Evolutionary conservation across 1,140 invertebrate species (phyloP), one percentile per base, ranked within the genome.

Genomic region (Telenomus remus): DNA sequence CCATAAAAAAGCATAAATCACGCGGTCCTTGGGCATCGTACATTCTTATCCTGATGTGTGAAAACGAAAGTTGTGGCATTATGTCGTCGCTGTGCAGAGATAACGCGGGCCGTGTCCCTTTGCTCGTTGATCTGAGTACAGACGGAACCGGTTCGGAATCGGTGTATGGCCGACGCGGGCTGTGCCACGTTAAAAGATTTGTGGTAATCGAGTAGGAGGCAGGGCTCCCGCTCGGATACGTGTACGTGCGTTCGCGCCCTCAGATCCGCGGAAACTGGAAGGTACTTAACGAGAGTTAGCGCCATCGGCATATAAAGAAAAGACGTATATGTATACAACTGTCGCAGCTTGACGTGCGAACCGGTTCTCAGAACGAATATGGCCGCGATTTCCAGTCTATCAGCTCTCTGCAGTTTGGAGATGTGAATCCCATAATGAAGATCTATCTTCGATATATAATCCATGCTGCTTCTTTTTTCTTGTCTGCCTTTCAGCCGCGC

Each of bases 61-160:
- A 84, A 84, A 85, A 82, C 81, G 84, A 85, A 85, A 84, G 84
- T 82, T 79, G 82, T 77, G 76, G 80, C 82, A 80, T 82, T 81
- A 74, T 76, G 79, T 79, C 78, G 81, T 81, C 76, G 74, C 68
- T 65, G 65, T 74, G 71, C 50, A 33, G 39, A 68, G 76, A 74
- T 75, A 78, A 74, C 66, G 76, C 71, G 43, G 47, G 68, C 46
- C 72, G 72, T 75, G 71, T 75, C 71, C 63, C 68, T 63, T 68
- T 56, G 71, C 19, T 64, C 49, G 81, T 77, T 81, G 80, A 80
- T 77, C 74, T 55, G 44, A 48, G 46, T 50, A 37, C 65, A 46
- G 42, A 65, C 51, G 73, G 73, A 85, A 83, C 83, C 83, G 82
- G 83, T 85, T 83, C 78, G 54, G 80, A 79, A 80, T 79, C 80